Conservation (phyloP, 1,140 invertebrate genomes). For the Vanessa atalanta region DNA sequence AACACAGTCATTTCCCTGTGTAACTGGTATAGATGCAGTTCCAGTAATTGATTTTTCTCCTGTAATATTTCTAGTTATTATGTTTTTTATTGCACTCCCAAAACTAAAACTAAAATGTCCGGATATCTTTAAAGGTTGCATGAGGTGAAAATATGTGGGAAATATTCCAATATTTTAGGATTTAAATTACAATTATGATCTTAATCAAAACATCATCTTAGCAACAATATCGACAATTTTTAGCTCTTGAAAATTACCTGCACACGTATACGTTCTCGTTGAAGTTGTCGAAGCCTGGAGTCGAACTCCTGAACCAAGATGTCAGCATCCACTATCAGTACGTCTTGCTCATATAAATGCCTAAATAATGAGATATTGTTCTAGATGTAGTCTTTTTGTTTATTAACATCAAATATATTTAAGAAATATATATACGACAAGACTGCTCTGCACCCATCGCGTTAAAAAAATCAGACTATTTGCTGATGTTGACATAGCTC, state of each 20-base stretch:
- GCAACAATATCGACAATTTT: too few relatives aligned
- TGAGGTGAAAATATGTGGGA: too few relatives aligned
- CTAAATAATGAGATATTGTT: slow-evolving; percentile 35
- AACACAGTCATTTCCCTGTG: slow-evolving; percentile 90
- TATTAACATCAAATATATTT: background rate
- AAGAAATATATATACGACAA: too few relatives aligned
- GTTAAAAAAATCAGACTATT: too few relatives aligned
- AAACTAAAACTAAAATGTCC: too few relatives aligned
- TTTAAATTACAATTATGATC: too few relatives aligned
- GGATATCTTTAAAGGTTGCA: too few relatives aligned
- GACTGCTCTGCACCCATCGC: too few relatives aligned
- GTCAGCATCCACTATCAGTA: slow-evolving; percentile 83
- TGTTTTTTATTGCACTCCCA: background rate
- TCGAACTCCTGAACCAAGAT: slow-evolving; percentile 85
- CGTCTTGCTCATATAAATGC: slow-evolving; percentile 83
- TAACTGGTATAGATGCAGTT: slow-evolving; percentile 86
- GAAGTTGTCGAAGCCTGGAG: slow-evolving; percentile 82
- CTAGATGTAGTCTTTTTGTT: too few relatives aligned
- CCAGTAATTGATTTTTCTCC: slow-evolving; percentile 83
- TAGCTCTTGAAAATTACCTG: slow-evolving; percentile 55
- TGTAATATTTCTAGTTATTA: slow-evolving; percentile 32
- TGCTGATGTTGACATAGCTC: too few relatives aligned
- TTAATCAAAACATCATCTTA: too few relatives aligned
- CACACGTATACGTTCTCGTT: slow-evolving; percentile 83
- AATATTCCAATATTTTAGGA: too few relatives aligned